Evolutionary conservation across 2,113 vertebrate species (phyloP), one percentile per base, ranked within the genome.

Genomic region (Fulica atra): DNA sequence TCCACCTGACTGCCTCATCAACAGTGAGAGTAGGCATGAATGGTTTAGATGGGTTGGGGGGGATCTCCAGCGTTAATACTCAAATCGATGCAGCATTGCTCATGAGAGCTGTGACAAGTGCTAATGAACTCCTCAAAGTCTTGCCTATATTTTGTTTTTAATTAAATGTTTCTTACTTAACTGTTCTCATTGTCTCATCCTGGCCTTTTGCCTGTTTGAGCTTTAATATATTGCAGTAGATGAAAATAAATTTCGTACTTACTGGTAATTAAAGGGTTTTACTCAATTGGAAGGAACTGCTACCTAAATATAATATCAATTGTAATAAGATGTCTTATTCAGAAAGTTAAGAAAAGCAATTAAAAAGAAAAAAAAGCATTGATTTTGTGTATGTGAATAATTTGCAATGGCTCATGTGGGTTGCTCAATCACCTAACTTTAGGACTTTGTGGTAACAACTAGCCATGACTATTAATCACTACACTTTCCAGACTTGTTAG

Each of bases 1-100:
- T 95, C 83, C 54, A 78, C 90, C 88, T 91, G 82, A 54, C 63
- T 93, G 31, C 69, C 38, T 96, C 53, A 76, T 90, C 82, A 69
- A 7, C 38, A 69, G 74, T n/a, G 46, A 82, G 54, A 46, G 66
- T 3, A 23, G 42, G 14, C 60, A 79, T 48, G 29, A 79, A 68
- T 71, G 48, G 10, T 83, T 92, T 77, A 77, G 33, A 38, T 76
- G 42, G 36, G 50, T 72, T 87, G 15, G 26, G 17, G 17, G 9
- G 3, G 28, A 56, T 7, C 54, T 29, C 31, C 25, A 59, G 26
- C 23, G 25, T 28, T 82, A 63, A 46, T 80, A 72, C 16, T 56
- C 33, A 66, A 80, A 80, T 31, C 0, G 4, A 15, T 70, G 14
- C n/a, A 78, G 11, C 16, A 23, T 81, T 50, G 69, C 60, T 88